Evolutionary conservation across 2,888 invertebrate species (phyloP).

Genomic region (Chymomyza caudatula): DNA sequence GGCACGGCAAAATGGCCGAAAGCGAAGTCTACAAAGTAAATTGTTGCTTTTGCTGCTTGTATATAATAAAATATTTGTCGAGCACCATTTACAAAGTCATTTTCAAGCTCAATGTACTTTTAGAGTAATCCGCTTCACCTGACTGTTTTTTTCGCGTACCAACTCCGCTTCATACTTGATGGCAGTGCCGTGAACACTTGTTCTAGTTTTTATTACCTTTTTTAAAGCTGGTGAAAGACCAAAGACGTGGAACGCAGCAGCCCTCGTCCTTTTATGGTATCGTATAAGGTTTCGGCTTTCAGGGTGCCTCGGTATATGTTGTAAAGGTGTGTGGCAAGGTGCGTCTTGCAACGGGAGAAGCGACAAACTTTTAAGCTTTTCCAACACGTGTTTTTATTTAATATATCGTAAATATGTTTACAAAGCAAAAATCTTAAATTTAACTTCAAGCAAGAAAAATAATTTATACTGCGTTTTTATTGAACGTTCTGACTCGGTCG

Average conservation of each 20-base stretch:
- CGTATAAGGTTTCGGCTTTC: slow-evolving; percentile 37
- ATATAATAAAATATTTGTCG: slow-evolving; percentile 67
- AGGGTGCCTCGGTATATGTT: not conserved
- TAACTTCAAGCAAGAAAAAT: slow-evolving; percentile 24
- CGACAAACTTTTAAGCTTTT: slow-evolving; percentile 16
- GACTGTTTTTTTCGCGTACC: slow-evolving; percentile 31
- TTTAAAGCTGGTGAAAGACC: slow-evolving; percentile 1
- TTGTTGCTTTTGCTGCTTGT: slow-evolving; percentile 55
- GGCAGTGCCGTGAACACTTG: slow-evolving; percentile 42
- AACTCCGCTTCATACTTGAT: not conserved
- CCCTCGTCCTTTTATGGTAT: slow-evolving; percentile 58
- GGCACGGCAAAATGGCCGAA: not conserved
- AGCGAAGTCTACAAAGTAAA: slow-evolving; percentile 42
- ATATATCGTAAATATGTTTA: slow-evolving; percentile 54
- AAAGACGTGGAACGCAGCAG: not conserved
- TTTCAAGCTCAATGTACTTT: slow-evolving; percentile 68
- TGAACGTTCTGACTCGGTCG: slow-evolving; percentile 20
- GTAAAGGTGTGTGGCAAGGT: not conserved
- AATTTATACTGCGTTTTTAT: slow-evolving; percentile 31
- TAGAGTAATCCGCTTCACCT: slow-evolving; percentile 64
- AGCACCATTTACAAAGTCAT: slow-evolving; percentile 70
- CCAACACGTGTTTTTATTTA: slow-evolving; percentile 58
- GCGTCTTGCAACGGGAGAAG: not conserved
- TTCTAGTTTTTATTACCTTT: slow-evolving; percentile 63
- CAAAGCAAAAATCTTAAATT: slow-evolving; percentile 18